Evolutionary conservation across 2,888 invertebrate species (phyloP), one percentile per base, ranked within the genome.

Genomic region (Fragum whitleyi): DNA sequence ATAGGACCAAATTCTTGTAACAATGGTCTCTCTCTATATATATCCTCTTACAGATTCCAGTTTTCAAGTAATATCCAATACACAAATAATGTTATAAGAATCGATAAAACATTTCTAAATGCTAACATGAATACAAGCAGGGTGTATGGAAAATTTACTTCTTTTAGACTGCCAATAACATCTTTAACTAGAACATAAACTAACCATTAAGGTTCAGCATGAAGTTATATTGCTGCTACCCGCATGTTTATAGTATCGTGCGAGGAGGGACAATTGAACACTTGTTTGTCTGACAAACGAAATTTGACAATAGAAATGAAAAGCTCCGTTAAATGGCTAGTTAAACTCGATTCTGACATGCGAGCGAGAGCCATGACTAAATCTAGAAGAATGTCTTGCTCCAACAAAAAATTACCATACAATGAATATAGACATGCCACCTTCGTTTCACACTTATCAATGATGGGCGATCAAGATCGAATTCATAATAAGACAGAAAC

Each of bases 291-390:
- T 65, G 65, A 23, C n/a, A 9, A 19, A 36, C 42, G 42, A 65
- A 29, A 21, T 42, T 42, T 39, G 21, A 65, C 65, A 42, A 65
- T 42, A 65, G 65, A 65, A 65, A 21, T 42, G 42, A 65, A 42
- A 39, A 42, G n/a, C n/a, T 7, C 65, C 65, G 65, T 65, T 65
- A 65, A 26, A 9, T 42, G 39, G 65, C 65, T 42, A 65, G 19
- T 72, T 29, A 59, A 59, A 72, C 59, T 42, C 59, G 32, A 42
- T 19, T n/a, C 26, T 72, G 61, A 72, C 72, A 72, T 72, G 72
- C 72, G 28, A 72, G 39, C 14, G 55, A 32, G 0, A 23, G 28
- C n/a, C 9, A 28, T 72, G 72, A 72, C 72, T 72, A 72, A 72
- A 72, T 59, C 42, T 42, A 2, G 5, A 21, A 61, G 72, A 72